A percentile compares a stretch with the other conserved stretches of the same genome.
These are phyloP conservation scores for Anastrepha obliqua DNA, from an alignment of 1,140 invertebrate genomes.

Conservation along the genomic window DNA sequence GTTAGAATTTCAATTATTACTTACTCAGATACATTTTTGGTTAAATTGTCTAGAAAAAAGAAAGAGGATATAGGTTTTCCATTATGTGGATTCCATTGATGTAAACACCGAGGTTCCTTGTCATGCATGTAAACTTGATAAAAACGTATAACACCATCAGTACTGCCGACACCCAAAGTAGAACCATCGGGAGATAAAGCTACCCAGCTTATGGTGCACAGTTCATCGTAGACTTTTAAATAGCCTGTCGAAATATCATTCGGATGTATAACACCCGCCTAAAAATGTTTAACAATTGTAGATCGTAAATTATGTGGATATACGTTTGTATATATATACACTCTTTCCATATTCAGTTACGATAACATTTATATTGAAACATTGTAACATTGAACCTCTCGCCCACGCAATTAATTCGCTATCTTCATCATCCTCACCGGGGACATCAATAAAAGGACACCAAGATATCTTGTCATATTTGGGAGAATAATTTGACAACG, in stretches of 20 bases:
- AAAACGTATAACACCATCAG: conserved; percentile 92
- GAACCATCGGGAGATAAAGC: conserved; percentile 95
- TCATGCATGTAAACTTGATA: conserved; percentile 84
- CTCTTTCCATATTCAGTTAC: conserved; percentile 69
- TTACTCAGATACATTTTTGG: conserved; percentile 88
- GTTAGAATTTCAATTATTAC: conserved; percentile 63
- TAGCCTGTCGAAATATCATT: conserved; percentile 77
- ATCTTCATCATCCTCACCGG: conserved; percentile 81
- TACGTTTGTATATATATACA: conserved; percentile 50
- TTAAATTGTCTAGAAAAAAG: conserved; percentile 94
- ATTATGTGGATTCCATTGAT: conserved; percentile 93
- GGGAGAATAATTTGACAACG: conserved; percentile 66
- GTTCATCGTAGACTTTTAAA: conserved; percentile 82
- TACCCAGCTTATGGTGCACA: conserved; percentile 86
- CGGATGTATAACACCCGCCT: conserved; percentile 70
- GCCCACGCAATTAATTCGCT: conserved; percentile 87
- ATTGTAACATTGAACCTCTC: conserved; percentile 79
- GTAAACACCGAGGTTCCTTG: conserved; percentile 84
- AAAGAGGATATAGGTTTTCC: conserved; percentile 89
- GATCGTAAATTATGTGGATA: neutral
- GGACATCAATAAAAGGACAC: conserved; percentile 90
- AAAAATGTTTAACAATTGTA: conserved; percentile 5
- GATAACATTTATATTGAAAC: conserved; percentile 69
- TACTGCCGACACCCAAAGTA: conserved; percentile 90
- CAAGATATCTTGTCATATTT: conserved; percentile 82